Base-by-base conservation (phyloP, 2,888 invertebrate genomes). In the Corythucha ciliata region DNA sequence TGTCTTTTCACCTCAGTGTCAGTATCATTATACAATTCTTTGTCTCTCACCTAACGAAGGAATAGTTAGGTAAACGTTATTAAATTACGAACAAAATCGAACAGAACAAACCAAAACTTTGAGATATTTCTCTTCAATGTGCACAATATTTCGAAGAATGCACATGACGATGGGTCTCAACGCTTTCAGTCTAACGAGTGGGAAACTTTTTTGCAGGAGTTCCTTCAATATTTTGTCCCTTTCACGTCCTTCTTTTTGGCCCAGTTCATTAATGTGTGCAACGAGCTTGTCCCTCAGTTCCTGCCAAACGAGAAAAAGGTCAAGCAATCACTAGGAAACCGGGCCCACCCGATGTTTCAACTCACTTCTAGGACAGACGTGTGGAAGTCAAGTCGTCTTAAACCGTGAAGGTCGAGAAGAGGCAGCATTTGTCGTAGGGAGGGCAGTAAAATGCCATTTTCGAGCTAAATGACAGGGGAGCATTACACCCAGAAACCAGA, bases 1-100 rank as follows among this genome's bases (percentile, higher is more conserved):
- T 97, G 96, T 34, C 94, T 75, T 67, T 94, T 96, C 0, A 97
- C 94, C 72, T 93, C 93, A 0, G 93, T 92, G 58, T 94, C 90
- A 7, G 93, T 92, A 61, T 91, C 92, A 60, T 84, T 82, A 66
- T 96, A 96, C 5, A 97, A 71, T 66, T 92, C 91, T 59, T 85
- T 77, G 65, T 93, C 92, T 55, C 83, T 74, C 1, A 72, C 68
- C 65, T 65, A 44, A 14, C n/a, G n/a, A 48, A 34, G 39, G 41
- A 25, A 16, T 22, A 32, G 14, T 39, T 36, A 20, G 8, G 12
- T 41, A 10, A n/a, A 41, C 25, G 25, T 41, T 24, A 41, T 41
- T 37, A 12, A 8, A 37, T 14, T 8, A 14, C 16, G 37, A 37
- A 37, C n/a, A n/a, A n/a, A n/a, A n/a, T n/a, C n/a, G n/a, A n/a